Percentiles rank a stretch among this genome's conserved stretches.
Evolutionary conservation across 2,113 vertebrate genomes (phyloP).

Genomic region (Ifrita kowaldi): DNA sequence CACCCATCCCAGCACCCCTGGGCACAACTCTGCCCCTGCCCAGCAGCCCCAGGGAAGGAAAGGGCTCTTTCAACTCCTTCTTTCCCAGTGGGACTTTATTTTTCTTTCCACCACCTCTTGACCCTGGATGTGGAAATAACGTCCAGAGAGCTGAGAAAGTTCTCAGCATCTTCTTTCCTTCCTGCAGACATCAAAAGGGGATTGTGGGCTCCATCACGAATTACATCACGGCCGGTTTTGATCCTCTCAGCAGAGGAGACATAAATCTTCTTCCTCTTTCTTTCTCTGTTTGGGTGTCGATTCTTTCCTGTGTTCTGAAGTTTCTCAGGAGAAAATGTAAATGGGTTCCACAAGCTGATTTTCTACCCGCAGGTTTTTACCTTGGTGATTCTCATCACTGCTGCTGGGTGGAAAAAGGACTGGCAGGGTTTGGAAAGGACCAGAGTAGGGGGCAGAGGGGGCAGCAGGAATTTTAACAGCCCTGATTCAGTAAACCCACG

Average conservation of each 20-base stretch:
- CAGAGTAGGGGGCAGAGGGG: background rate
- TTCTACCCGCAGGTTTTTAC: background rate
- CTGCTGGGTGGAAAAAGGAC: background rate
- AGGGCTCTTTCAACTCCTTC: constrained; percentile 51
- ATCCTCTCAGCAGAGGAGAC: constrained; percentile 40
- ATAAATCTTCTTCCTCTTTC: constrained; percentile 44
- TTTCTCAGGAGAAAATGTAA: constrained; percentile 41
- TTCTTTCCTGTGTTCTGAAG: constrained; percentile 34
- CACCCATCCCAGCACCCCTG: background rate
- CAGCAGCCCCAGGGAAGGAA: background rate
- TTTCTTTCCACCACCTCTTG: constrained; percentile 63
- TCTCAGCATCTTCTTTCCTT: constrained; percentile 72
- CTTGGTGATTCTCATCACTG: background rate
- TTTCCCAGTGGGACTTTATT: constrained; percentile 43
- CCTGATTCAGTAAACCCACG: background rate
- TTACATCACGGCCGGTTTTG: constrained; percentile 37
- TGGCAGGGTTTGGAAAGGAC: background rate
- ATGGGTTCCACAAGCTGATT: background rate
- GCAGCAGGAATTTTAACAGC: background rate
- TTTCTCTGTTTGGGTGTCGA: constrained; percentile 17
- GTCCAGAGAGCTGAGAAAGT: constrained; percentile 63
- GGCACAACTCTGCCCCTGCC: background rate
- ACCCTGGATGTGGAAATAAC: constrained; percentile 59
- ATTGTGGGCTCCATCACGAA: background rate
- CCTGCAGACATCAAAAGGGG: constrained; percentile 61